Base-by-base conservation (phyloP, 2,888 invertebrate species). In the Nezara viridula region DNA sequence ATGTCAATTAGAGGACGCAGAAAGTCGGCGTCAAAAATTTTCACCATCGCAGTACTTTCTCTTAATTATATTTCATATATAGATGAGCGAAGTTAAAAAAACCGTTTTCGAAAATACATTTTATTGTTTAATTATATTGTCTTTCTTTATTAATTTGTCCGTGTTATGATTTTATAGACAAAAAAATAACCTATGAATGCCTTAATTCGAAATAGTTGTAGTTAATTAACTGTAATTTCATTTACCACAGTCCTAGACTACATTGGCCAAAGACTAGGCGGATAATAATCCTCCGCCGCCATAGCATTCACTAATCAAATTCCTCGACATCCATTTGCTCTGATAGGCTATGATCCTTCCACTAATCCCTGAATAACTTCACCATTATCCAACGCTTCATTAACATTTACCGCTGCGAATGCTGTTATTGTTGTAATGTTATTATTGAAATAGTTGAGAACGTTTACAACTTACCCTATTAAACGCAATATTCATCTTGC, bases 321-420 rank as follows among this genome's bases (percentile, higher is more conserved):
- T 81, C 81, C 81, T 81, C 81, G 44, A 81, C 81, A 47, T 81
- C 81, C 81, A 81, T 81, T 81, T 81, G 81, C 81, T n/a, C 81
- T 81, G 44, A 44, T 40, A 81, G 44, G 44, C 44, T 47, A 6
- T 81, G 81, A 81, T 81, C n/a, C 44, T 40, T 37, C 81, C 81
- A 47, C 81, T 81, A 47, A 81, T 81, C 44, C 81, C 44, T 81
- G 81, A 81, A 81, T 81, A 81, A 47, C 81, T 47, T 81, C 47
- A 47, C 44, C 44, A 47, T 81, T 81, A 47, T 47, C 81, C 44
- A 9, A n/a, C 44, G 81, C 44, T 81, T 47, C 81, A 81, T 81
- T 81, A 44, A 44, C 81, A 47, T 81, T 47, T 81, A 44, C 44
- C 66, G 7, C 66, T 27, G 7, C 7, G 37, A 37, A 73, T 73